Evolutionary conservation across 2,113 vertebrate species (phyloP).

Genomic region (Solea senegalensis): DNA sequence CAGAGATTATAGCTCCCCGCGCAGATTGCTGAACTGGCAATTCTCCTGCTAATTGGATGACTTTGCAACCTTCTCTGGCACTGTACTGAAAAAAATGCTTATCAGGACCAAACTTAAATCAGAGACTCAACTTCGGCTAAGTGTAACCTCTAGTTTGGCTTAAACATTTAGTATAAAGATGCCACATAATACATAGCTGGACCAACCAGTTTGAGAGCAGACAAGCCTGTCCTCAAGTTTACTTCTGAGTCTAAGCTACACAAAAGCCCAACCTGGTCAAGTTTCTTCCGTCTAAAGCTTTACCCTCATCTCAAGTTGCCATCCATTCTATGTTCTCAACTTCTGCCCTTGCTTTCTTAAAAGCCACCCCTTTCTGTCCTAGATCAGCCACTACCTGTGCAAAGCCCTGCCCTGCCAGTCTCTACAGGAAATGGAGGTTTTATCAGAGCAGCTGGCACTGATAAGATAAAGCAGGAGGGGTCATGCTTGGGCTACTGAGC

Average conservation of each 20-base stretch:
- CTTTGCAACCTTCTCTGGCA: constrained; percentile 71
- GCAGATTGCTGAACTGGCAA: constrained; percentile 67
- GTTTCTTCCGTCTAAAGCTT: constrained; percentile 35
- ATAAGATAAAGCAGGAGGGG: constrained; percentile 66
- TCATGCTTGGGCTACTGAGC: constrained; percentile 60
- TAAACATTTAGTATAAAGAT: constrained; percentile 5
- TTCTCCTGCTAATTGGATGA: constrained; percentile 69
- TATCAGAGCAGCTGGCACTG: constrained; percentile 64
- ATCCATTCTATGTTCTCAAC: constrained; percentile 15
- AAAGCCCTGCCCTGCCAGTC: constrained; percentile 41
- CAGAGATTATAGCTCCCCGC: constrained; percentile 56
- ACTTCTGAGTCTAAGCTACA: constrained; percentile 4
- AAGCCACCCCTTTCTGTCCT: constrained; percentile 1
- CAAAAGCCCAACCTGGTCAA: constrained; percentile 38
- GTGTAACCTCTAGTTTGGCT: constrained; percentile 29
- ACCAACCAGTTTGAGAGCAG: constrained; percentile 27
- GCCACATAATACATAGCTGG: constrained; percentile 6
- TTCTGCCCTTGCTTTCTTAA: constrained; percentile 7
- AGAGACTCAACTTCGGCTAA: constrained; percentile 19
- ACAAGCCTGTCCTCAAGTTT: constrained; percentile 21
- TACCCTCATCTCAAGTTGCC: constrained; percentile 32
- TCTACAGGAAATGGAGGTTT: constrained; percentile 63
- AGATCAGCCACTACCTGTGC: constrained; percentile 25
- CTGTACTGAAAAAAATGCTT: constrained; percentile 54
- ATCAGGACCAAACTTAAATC: constrained; percentile 53